Base-by-base conservation (phyloP, 2,888 invertebrate species). In the Pyrocoelia pectoralis region DNA sequence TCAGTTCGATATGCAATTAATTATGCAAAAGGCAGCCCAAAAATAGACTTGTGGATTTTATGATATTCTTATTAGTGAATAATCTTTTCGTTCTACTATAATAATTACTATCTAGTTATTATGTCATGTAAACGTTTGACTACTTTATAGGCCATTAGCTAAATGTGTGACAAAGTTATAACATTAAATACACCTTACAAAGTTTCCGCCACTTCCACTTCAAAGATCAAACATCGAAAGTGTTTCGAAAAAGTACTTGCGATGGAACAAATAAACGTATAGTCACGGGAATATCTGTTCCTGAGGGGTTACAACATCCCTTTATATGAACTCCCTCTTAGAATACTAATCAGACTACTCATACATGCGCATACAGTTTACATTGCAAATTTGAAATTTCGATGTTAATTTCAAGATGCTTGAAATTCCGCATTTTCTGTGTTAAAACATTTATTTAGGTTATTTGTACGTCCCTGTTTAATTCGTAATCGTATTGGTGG, bases 281-380 rank as follows among this genome's bases (percentile, higher is more conserved):
- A 48, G 49, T 52, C 56, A 57, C 40, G 46, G 62, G 62, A 62
- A 57, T 57, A 48, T 48, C 41, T 58, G 40, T 50, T 57, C 57
- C 57, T 43, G 41, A 53, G 53, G 62, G 62, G 57, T 57, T 54
- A 50, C 17, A 40, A 38, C 38, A 57, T 49, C 62, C 62, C 54
- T 62, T 62, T 54, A 62, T 56, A 48, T 48, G 14, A 52, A 50
- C 40, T 56, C 57, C 62, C 62, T 53, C 41, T 63, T 50, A 64
- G 63, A 64, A 64, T 64, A 64, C 58, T 55, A 64, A 64, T 64
- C 55, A 64, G 58, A 59, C 55, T 56, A 61, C 55, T 56, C 56
- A 56, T 61, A 61, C 61, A 56, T 61, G 56, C 56, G 52, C 61
- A 61, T 55, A 52, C 50, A 57, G 56, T 63, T 54, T 57, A 63